Conservation (phyloP, 1,140 invertebrate genomes). For the Tenebrio molitor region DNA sequence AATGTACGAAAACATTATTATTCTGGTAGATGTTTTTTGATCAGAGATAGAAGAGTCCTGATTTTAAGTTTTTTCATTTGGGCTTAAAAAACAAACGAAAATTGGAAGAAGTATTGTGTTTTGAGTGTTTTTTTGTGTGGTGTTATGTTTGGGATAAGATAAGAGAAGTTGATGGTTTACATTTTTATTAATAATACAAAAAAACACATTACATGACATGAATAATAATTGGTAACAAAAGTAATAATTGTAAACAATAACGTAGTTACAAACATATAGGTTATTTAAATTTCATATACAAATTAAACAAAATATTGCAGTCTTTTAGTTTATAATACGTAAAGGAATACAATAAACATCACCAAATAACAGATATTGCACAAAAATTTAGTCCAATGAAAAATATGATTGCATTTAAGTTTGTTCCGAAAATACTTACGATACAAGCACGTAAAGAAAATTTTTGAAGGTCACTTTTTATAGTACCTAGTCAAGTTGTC, state of each 20-base stretch:
- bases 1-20: too few relatives aligned
- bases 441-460: conserved; percentile 42
- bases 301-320: conserved; percentile 52
- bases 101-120: too few relatives aligned
- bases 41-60: too few relatives aligned
- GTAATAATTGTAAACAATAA: conserved; percentile 51
- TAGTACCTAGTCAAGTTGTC: conserved; percentile 49
- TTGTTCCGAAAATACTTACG: conserved; percentile 44
- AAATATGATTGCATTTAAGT: conserved; percentile 36
- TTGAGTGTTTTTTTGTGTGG: too few relatives aligned
- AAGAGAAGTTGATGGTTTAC: too few relatives aligned
- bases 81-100: too few relatives aligned
- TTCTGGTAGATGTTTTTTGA: too few relatives aligned
- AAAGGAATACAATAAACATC: conserved; percentile 39
- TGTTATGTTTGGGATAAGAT: too few relatives aligned
- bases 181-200: conserved; percentile 52
- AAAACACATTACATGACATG: conserved; percentile 52
- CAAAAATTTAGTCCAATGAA: conserved; percentile 40
- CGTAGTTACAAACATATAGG: conserved; percentile 49
- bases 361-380: conserved; percentile 49
- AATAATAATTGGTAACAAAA: conserved; percentile 50
- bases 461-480: conserved; percentile 52
- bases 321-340: conserved; percentile 40
- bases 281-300: conserved; percentile 38
- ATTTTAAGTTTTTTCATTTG: too few relatives aligned